Conservation (phyloP, 2,888 invertebrate genomes). For the Cryptophagus acutangulus region DNA sequence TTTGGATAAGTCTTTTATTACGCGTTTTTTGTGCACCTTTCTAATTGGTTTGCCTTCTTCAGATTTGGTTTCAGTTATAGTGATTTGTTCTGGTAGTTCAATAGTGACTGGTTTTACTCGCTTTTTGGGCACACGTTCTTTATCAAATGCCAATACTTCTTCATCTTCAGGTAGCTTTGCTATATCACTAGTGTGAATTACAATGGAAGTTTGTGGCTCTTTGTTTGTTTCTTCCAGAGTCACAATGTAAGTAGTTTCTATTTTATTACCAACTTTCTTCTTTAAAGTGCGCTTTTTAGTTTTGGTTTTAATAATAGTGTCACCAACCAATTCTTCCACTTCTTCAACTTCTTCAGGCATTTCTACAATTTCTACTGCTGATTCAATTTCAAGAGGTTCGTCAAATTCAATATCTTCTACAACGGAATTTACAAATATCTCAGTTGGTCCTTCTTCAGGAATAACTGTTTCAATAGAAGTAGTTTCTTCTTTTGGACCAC, state of each 20-base stretch:
- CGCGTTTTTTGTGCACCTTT: conserved; percentile 41
- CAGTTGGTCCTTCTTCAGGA: conserved; percentile 26
- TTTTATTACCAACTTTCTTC: conserved; percentile 42
- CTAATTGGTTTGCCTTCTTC: conserved; percentile 27
- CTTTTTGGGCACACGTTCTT: conserved; percentile 24
- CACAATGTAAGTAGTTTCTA: conserved; percentile 38
- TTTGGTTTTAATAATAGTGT: conserved; percentile 38
- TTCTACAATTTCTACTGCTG: conserved; percentile 26
- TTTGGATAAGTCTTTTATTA: conserved; percentile 44
- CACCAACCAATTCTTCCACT: conserved; percentile 24
- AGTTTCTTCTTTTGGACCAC: conserved; percentile 19
- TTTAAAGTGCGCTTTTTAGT: conserved; percentile 49
- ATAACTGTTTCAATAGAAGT: conserved; percentile 21
- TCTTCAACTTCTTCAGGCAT: conserved; percentile 42
- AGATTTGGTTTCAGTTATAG: conserved; percentile 26
- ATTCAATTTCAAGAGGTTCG: conserved; percentile 7
- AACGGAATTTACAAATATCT: conserved; percentile 24
- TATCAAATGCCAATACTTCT: no score
- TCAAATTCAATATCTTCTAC: conserved; percentile 20
- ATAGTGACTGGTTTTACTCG: conserved; percentile 27
- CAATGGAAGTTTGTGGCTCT: conserved; percentile 21
- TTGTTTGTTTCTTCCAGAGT: conserved; percentile 20
- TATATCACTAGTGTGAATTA: conserved; percentile 12
- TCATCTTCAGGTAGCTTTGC: no score
- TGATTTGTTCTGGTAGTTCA: conserved; percentile 33